Evolutionary conservation across 1,140 invertebrate species (phyloP).

Genomic region (Trichonephila clavipes): DNA sequence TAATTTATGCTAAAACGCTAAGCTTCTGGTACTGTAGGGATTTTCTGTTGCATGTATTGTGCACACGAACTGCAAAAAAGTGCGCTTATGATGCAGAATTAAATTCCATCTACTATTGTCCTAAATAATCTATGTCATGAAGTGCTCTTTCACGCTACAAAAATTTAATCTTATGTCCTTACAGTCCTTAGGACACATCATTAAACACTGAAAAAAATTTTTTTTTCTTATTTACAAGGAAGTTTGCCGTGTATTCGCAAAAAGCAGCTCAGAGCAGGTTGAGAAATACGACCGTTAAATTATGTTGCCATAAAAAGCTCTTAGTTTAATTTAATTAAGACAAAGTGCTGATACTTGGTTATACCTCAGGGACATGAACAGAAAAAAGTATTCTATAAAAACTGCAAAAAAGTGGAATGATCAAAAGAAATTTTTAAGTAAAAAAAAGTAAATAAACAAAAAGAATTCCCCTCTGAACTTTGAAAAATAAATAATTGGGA

Average conservation of each 20-base stretch:
- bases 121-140: conserved; percentile 39
- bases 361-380: conserved; percentile 38
- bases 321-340: conserved; percentile 75
- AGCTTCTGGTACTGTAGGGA: background rate
- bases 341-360: conserved; percentile 68
- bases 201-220: conserved; percentile 50
- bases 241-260: background rate
- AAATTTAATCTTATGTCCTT: conserved; percentile 56
- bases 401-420: background rate
- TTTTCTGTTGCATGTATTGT: background rate
- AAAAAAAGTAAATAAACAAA: conserved; percentile 9
- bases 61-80: background rate
- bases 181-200: conserved; percentile 58
- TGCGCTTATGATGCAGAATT: background rate
- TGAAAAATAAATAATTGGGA: conserved; percentile 67
- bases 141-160: background rate
- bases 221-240: conserved; percentile 29
- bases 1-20: background rate
- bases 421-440: conserved; percentile 55
- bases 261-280: background rate
- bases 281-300: conserved; percentile 58
- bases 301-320: conserved; percentile 70
- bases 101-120: conserved; percentile 25
- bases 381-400: conserved; percentile 57
- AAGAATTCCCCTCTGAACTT: conserved; percentile 29